phyloP scores from a whole-genome alignment of 2,888 invertebrate genomes.

The Pristionchus exspectatus region DNA sequence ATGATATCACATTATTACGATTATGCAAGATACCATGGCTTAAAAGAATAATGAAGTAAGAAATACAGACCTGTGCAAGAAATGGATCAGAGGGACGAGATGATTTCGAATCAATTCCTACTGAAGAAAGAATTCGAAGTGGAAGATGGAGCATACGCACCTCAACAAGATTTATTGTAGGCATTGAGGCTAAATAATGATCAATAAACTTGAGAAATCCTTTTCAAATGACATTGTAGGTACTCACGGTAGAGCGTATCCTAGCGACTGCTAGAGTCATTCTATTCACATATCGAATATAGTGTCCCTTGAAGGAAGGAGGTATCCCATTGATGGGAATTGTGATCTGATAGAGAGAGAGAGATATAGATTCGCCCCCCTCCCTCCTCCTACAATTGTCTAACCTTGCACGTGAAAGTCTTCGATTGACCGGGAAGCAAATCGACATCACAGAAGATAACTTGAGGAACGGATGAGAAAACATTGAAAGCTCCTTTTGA shows the following conservation, averaged over 20 bases:
- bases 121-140: slow-evolving; percentile 29
- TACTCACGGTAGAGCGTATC: slow-evolving; percentile 42
- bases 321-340: slow-evolving; percentile 46
- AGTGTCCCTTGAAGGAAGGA: slow-evolving; percentile 52
- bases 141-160: slow-evolving; percentile 38
- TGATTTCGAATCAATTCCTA: slow-evolving; percentile 11
- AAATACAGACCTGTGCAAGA: slow-evolving; percentile 21
- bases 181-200: background rate
- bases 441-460: slow-evolving; percentile 51
- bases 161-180: background rate
- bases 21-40: background rate
- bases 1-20: background rate
- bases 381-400: background rate
- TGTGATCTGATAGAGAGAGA: background rate
- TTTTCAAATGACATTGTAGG: background rate
- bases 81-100: slow-evolving; percentile 30
- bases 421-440: slow-evolving; percentile 11
- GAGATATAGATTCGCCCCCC: background rate
- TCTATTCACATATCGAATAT: slow-evolving; percentile 45
- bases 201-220: background rate
- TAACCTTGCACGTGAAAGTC: slow-evolving; percentile 43
- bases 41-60: background rate
- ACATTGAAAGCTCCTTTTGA: slow-evolving; percentile 44
- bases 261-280: slow-evolving; percentile 48
- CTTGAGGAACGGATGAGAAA: slow-evolving; percentile 48